Base-by-base conservation (phyloP, 2,888 invertebrate genomes). In the Chaetoderma sp. region DNA sequence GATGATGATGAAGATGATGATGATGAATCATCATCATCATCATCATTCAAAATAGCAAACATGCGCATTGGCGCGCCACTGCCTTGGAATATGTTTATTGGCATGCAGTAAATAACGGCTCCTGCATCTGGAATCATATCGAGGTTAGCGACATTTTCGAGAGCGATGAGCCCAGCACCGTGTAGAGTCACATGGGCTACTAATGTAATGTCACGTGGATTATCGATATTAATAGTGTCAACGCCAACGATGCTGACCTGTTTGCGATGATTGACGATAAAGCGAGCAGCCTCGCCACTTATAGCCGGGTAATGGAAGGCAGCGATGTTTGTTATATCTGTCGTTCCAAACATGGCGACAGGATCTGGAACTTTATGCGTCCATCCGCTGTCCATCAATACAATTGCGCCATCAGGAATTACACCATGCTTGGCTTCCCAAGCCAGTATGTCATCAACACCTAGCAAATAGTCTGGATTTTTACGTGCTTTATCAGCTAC, bases 171-270 rank as follows among this genome's bases (percentile, higher is more conserved):
- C 67, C 88, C 87, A 5, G 83, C 78, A 18, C 73, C 70, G 1
- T 79, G 86, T 5, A 91, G 87, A 25, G 89, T 87, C 1, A 88
- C 87, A 76, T 90, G 91, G 1, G 86, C 88, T 0, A 87, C 87
- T 10, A 88, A 87, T 25, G 85, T 79, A 78, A 74, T 67, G 77
- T 88, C 83, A 77, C 83, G 74, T 72, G 91, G 90, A 0, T 89
- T 87, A 83, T 92, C 92, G 1, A 90, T 83, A 10, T 91, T 91
- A 0, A 91, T 89, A 0, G 90, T 89, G 80, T 92, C 92, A 1
- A 92, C 89, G 0, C 92, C 92, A 1, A 90, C 88, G 65, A 92
- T 89, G 71, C 89, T 89, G 10, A 89, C 56, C 2, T 52, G n/a
- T 6, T 63, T 52, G 8, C 79, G 88, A 32, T 77, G 54, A 49